phyloP scores from a whole-genome alignment of 2,113 vertebrate species.

The Tonatia bakeri region DNA sequence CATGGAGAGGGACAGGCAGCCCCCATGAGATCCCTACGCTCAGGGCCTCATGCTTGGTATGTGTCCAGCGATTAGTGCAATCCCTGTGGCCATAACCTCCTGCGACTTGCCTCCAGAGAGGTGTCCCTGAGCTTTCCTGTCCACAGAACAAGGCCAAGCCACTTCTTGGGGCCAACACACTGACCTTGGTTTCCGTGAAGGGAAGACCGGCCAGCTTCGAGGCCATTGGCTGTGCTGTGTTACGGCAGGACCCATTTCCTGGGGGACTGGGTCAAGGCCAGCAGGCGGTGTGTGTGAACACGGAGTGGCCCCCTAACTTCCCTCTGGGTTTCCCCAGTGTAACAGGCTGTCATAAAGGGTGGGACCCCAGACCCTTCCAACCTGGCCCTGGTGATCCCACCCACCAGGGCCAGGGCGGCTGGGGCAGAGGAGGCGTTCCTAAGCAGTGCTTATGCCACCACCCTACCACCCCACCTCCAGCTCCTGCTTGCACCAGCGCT shows the following conservation, averaged over 20 bases:
- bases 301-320: neutral
- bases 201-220: neutral
- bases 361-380: neutral
- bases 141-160: neutral
- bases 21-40: neutral
- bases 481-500: neutral
- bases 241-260: neutral
- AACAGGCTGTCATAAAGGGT: neutral
- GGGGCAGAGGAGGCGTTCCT: neutral
- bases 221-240: neutral
- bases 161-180: neutral
- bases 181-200: neutral
- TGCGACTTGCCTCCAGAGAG: neutral
- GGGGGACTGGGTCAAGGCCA: neutral
- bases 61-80: neutral
- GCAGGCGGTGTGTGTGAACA: accelerated
- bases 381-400: neutral
- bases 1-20: accelerated
- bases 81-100: neutral
- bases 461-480: neutral
- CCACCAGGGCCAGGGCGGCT: neutral
- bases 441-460: neutral
- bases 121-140: neutral
- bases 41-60: neutral
- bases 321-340: neutral